phyloP scores from a whole-genome alignment of 2,797 vertebrate species.

The Cetoscarus ocellatus region DNA sequence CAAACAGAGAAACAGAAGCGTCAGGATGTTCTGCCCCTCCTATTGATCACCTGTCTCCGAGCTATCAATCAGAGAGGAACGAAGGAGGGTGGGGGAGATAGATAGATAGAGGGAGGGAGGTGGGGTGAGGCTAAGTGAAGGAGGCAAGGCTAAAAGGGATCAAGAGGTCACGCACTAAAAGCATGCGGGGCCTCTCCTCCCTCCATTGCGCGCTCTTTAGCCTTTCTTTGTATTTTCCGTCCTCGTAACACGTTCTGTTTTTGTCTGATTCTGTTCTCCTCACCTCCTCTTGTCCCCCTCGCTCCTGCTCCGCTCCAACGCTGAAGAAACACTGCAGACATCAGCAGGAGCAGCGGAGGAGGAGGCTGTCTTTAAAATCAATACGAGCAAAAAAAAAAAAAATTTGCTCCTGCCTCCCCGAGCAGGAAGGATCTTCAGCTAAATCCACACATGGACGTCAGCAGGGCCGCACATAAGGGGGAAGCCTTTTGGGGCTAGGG shows the following conservation, averaged over 20 bases:
- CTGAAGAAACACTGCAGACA: constrained; percentile 6
- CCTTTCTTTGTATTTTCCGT: constrained; percentile 49
- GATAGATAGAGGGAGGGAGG: background rate
- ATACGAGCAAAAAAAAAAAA: constrained; percentile 15
- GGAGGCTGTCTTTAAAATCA: constrained; percentile 25
- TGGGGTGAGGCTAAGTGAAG: constrained; percentile 56
- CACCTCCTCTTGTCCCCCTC: background rate
- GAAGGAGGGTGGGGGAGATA: constrained; percentile 32
- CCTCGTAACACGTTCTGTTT: constrained; percentile 49
- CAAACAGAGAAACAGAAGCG: constrained; percentile 55
- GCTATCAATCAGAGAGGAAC: constrained; percentile 67
- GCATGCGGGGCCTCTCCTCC: constrained; percentile 59
- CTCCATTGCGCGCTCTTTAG: constrained; percentile 31
- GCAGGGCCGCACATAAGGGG: no score
- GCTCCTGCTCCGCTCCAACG: background rate
- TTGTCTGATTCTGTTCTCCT: constrained; percentile 19
- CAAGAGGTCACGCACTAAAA: constrained; percentile 75
- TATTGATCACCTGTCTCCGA: constrained; percentile 77
- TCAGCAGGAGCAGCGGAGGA: constrained; percentile 35
- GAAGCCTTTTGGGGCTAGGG: no score
- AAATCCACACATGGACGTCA: background rate
- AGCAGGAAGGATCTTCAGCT: background rate
- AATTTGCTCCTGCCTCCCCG: background rate
- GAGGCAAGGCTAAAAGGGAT: constrained; percentile 79
- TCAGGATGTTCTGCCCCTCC: constrained; percentile 65